These are phyloP conservation scores for Cololabis saira DNA, from an alignment of 2,113 vertebrate genomes.

Conservation along the genomic window DNA sequence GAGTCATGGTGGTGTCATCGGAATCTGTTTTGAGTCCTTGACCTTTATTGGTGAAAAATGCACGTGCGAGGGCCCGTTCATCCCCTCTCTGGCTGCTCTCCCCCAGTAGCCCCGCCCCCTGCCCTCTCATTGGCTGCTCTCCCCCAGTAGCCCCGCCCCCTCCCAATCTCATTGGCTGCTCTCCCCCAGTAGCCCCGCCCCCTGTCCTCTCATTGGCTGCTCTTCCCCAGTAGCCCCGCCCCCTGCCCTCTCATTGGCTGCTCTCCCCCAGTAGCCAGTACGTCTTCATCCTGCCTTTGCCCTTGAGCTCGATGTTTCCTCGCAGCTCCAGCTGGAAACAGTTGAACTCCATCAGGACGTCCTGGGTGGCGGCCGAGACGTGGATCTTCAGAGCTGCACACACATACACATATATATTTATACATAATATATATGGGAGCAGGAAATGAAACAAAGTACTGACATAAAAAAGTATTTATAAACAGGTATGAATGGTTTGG, in stretches of 20 bases:
- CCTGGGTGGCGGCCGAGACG: slow-evolving; percentile 85
- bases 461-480: too few species aligned
- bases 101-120: too few species aligned
- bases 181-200: background rate
- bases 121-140: slow-evolving; percentile 74
- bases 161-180: too few species aligned
- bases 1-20: too few species aligned
- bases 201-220: background rate
- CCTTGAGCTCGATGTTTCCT: slow-evolving; percentile 92
- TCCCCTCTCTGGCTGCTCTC: background rate
- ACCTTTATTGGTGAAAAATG: too few species aligned
- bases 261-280: slow-evolving; percentile 90
- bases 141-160: slow-evolving; percentile 90
- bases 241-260: slow-evolving; percentile 44
- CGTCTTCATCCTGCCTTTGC: slow-evolving; percentile 91
- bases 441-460: too few species aligned
- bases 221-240: background rate
- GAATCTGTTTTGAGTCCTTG: too few species aligned
- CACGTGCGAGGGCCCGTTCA: too few species aligned
- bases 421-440: too few species aligned
- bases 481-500: too few species aligned
- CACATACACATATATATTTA: background rate
- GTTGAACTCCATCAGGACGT: slow-evolving; percentile 87
- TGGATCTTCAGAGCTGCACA: slow-evolving; percentile 91
- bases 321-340: slow-evolving; percentile 90